Evolutionary conservation across 2,113 vertebrate genomes (phyloP).

Genomic region (Indri indri): DNA sequence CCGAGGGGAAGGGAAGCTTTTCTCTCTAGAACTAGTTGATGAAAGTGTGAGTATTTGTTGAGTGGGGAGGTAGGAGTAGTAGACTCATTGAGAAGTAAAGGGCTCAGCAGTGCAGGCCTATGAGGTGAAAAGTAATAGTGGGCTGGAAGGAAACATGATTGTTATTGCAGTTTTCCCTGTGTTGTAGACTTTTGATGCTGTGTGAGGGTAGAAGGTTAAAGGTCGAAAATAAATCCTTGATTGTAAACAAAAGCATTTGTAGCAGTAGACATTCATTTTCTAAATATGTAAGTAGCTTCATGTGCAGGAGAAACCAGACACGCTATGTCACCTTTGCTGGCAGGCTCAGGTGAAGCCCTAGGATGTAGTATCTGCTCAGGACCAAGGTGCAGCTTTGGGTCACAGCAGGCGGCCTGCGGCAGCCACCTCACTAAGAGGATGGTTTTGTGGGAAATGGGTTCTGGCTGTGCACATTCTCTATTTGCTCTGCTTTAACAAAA

Average conservation of each 20-base stretch:
- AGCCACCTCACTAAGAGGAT: background rate
- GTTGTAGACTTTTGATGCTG: background rate
- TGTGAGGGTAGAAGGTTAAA: background rate
- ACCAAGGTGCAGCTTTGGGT: background rate
- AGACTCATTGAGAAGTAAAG: slow-evolving; percentile 50
- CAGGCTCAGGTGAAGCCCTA: background rate
- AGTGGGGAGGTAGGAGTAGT: background rate
- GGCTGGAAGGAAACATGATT: slow-evolving; percentile 35
- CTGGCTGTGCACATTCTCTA: background rate
- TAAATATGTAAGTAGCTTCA: background rate
- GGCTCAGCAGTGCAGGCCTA: background rate
- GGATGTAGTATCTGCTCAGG: background rate
- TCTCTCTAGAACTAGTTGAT: slow-evolving; percentile 96
- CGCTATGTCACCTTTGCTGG: background rate
- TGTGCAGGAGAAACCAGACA: background rate
- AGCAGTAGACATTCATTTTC: background rate
- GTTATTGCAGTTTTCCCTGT: background rate
- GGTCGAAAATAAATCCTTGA: slow-evolving; percentile 28
- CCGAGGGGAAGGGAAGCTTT: slow-evolving; percentile 96
- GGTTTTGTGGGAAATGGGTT: background rate
- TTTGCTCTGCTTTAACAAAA: background rate
- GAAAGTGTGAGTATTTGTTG: slow-evolving; percentile 91
- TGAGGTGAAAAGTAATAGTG: background rate
- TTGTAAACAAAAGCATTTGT: slow-evolving; percentile 6
- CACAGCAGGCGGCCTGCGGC: background rate